These are phyloP conservation scores for Drosophila lowei DNA, from an alignment of 1,140 invertebrate genomes.

Conservation along the genomic window DNA sequence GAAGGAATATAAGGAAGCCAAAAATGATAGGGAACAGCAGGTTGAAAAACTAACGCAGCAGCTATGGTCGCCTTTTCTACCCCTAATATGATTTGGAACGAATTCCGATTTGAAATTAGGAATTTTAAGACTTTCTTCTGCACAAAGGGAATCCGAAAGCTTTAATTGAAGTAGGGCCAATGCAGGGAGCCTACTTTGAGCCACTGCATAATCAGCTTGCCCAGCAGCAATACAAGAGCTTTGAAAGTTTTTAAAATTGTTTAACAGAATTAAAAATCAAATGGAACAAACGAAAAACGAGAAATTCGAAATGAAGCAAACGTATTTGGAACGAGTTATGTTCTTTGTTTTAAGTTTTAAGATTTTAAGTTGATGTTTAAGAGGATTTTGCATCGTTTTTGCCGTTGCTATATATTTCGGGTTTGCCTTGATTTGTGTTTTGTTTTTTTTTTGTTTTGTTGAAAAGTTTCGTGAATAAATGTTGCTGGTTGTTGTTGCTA, in stretches of 20 bases:
- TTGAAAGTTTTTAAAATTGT: too few species aligned
- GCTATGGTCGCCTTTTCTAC: conserved; percentile 18
- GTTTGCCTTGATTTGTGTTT: conserved; percentile 19
- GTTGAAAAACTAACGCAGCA: too few species aligned
- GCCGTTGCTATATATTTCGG: conserved; percentile 38
- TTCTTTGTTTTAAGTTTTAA: conserved; percentile 16
- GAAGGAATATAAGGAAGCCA: too few species aligned
- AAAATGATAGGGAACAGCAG: too few species aligned
- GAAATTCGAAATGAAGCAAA: too few species aligned
- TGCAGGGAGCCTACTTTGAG: conserved; percentile 4
- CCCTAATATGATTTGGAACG: conserved; percentile 39
- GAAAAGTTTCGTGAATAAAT: conserved; percentile 28
- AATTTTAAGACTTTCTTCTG: too few species aligned
- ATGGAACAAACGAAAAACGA: too few species aligned
- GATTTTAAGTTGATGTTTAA: conserved; percentile 46
- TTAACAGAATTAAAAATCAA: conserved; percentile 19
- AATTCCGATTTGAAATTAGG: too few species aligned
- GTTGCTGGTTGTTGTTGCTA: conserved; percentile 25
- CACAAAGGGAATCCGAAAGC: too few species aligned
- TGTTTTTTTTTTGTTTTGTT: conserved; percentile 4
- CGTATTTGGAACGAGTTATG: too few species aligned
- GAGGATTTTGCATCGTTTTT: conserved; percentile 53
- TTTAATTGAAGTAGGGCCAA: not conserved
- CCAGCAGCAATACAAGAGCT: not conserved
- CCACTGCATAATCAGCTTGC: conserved; percentile 5